A percentile compares a stretch with the other conserved stretches of the same genome.
Evolutionary conservation across 2,888 invertebrate genomes (phyloP).

Genomic region (Antheraea assamensis): DNA sequence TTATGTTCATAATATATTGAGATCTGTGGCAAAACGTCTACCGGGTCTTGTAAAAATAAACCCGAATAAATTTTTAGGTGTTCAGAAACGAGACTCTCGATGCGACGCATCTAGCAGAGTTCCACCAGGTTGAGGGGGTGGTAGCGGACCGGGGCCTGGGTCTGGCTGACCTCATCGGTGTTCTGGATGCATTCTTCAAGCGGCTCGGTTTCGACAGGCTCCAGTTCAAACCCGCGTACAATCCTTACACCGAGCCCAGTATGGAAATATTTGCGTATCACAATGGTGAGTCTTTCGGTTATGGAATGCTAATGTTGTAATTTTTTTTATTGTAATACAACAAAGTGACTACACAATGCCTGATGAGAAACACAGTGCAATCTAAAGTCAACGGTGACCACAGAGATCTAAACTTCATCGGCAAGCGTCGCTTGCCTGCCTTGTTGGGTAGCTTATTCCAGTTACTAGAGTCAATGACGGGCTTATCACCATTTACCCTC

Average conservation of each 20-base stretch:
- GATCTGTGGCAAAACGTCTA: neutral
- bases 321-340: neutral
- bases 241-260: conserved; percentile 99
- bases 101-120: conserved; percentile 99
- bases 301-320: too few species aligned
- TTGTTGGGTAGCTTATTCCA: too few species aligned
- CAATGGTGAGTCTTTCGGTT: conserved; percentile 82
- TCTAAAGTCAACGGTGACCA: too few species aligned
- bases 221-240: conserved; percentile 99
- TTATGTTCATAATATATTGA: neutral
- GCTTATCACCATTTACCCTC: too few species aligned
- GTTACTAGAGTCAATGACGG: too few species aligned
- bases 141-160: conserved; percentile 95
- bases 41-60: too few species aligned
- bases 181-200: conserved; percentile 94
- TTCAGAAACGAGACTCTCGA: conserved; percentile 99
- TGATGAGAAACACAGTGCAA: too few species aligned
- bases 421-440: too few species aligned
- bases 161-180: conserved; percentile 94
- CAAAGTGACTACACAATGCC: neutral
- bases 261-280: conserved; percentile 99
- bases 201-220: conserved; percentile 92
- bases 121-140: conserved; percentile 99
- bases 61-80: conserved; percentile 80
- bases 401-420: too few species aligned